Percentiles rank a stretch among this genome's conserved stretches.
Conservation (phyloP, 2,888 invertebrate genomes). For the Apodemia hepburni region DNA sequence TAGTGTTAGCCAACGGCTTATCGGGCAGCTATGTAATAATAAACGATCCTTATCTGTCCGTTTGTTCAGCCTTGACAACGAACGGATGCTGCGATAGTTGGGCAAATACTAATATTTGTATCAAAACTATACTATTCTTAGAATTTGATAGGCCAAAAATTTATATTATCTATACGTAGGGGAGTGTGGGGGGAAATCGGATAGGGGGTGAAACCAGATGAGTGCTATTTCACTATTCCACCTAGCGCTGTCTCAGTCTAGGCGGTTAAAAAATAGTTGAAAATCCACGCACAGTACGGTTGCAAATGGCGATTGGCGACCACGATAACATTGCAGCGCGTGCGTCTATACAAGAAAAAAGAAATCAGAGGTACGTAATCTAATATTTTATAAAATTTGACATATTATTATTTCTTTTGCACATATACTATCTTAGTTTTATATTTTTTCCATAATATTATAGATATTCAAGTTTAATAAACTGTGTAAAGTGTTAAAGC, state of each 20-base stretch:
- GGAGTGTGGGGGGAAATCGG: slow-evolving; percentile 1
- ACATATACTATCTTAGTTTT: neutral
- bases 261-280: neutral
- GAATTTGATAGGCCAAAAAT: neutral
- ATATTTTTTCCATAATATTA: too few species aligned
- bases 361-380: neutral
- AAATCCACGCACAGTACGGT: neutral
- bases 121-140: slow-evolving; percentile 5
- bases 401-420: neutral
- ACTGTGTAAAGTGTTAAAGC: too few species aligned
- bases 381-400: neutral
- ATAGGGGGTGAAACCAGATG: neutral
- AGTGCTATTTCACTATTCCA: neutral
- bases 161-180: neutral
- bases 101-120: slow-evolving; percentile 39
- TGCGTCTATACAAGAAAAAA: neutral
- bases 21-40: slow-evolving; percentile 45
- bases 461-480: too few species aligned
- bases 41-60: slow-evolving; percentile 49
- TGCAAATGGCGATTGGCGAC: neutral
- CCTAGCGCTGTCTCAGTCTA: neutral
- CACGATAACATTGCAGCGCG: neutral
- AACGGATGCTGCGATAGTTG: slow-evolving; percentile 56
- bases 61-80: slow-evolving; percentile 55
- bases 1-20: slow-evolving; percentile 50